These are phyloP conservation scores for Eidolon helvum DNA, from an alignment of 2,113 vertebrate species.

Conservation along the genomic window DNA sequence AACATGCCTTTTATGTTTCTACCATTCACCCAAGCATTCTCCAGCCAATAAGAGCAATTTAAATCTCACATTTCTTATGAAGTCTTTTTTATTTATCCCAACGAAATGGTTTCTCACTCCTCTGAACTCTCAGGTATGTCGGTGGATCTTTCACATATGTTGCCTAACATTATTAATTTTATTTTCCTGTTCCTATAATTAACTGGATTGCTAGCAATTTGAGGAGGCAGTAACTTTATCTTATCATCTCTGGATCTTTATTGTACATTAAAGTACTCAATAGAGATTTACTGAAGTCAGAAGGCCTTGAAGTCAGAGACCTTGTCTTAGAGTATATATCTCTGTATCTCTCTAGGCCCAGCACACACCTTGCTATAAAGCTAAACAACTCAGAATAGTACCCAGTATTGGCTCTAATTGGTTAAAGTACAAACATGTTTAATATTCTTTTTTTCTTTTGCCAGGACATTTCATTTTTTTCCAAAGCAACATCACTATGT, in stretches of 20 bases:
- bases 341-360: background rate
- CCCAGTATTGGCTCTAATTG: background rate
- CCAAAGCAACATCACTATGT: background rate
- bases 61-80: background rate
- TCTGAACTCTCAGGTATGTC: background rate
- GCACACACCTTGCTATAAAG: background rate
- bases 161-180: conserved; percentile 3
- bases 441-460: background rate
- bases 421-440: background rate
- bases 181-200: conserved; percentile 17
- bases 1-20: background rate
- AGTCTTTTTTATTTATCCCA: background rate
- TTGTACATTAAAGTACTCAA: background rate
- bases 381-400: background rate
- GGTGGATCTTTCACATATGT: background rate
- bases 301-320: background rate
- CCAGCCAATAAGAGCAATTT: background rate
- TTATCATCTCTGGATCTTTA: background rate
- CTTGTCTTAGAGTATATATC: background rate
- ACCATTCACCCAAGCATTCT: background rate
- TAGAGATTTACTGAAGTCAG: conserved; percentile 1
- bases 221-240: background rate
- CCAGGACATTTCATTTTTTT: background rate
- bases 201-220: background rate
- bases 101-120: background rate